Conservation (phyloP, 2,113 vertebrate genomes). For the Crotophaga sulcirostris region DNA sequence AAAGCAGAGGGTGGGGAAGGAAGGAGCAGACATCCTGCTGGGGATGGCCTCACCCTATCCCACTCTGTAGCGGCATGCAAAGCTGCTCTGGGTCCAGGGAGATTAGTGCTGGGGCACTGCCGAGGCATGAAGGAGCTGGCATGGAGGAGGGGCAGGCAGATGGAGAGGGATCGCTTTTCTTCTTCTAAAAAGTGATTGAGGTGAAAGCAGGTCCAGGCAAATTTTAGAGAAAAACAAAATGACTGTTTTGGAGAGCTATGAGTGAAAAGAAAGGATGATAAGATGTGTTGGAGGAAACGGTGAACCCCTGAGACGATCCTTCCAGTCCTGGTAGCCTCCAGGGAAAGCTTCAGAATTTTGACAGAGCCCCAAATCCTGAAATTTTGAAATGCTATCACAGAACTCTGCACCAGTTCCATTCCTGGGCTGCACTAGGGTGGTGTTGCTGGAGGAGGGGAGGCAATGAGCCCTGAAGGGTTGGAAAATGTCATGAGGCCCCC, state of each 20-base stretch:
- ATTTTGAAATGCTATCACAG: neutral
- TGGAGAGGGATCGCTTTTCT: neutral
- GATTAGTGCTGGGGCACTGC: neutral
- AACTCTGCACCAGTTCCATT: neutral
- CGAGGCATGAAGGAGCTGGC: neutral
- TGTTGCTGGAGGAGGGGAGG: neutral
- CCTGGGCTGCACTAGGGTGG: neutral
- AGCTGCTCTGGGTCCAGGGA: neutral
- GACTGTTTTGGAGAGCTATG: fast-evolving
- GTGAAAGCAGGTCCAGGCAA: neutral
- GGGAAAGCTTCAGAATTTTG: neutral
- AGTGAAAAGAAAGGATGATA: neutral
- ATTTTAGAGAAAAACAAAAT: neutral
- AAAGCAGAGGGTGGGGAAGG: neutral
- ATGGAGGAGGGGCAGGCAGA: neutral
- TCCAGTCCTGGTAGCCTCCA: neutral
- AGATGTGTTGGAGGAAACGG: neutral
- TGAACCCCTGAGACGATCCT: neutral
- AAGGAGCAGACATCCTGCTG: neutral
- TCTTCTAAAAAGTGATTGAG: neutral
- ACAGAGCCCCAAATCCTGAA: neutral
- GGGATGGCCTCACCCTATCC: neutral
- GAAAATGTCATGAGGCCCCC: fast-evolving
- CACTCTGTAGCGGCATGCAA: neutral
- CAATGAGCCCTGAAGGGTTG: neutral